Percentiles rank a stretch among this genome's conserved stretches.
Evolutionary conservation across 2,113 vertebrate genomes (phyloP).

Genomic region (Cynocephalus volans): DNA sequence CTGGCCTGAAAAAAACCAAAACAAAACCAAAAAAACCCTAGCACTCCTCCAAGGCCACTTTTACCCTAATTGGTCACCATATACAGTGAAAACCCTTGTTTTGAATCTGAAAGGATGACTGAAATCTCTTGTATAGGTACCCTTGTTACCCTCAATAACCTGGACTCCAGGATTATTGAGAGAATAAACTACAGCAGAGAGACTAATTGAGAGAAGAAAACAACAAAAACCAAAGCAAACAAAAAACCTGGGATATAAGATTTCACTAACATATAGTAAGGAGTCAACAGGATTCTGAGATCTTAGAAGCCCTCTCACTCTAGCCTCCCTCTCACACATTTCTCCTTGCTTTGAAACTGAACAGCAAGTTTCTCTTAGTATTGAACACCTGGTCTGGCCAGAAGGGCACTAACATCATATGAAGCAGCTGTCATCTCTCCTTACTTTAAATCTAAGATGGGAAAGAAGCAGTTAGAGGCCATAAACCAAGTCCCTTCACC

Average conservation of each 20-base stretch:
- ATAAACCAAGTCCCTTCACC: neutral
- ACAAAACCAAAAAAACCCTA: neutral
- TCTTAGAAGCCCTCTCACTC: neutral
- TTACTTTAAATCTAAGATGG: constrained; percentile 26
- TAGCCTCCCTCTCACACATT: neutral
- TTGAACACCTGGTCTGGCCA: constrained; percentile 33
- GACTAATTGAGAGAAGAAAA: constrained; percentile 1
- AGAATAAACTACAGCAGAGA: neutral
- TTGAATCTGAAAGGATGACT: neutral
- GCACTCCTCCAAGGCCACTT: neutral
- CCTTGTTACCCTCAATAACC: constrained; percentile 19
- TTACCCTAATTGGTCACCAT: neutral
- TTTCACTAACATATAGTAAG: neutral
- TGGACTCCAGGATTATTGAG: neutral
- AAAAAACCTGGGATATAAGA: constrained; percentile 11
- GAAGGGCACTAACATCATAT: neutral
- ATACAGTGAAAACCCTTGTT: neutral
- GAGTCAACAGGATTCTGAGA: constrained; percentile 13
- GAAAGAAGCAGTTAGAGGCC: neutral
- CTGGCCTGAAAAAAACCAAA: neutral
- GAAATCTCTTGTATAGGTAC: neutral
- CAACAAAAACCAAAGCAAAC: neutral
- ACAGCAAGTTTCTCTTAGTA: constrained; percentile 40
- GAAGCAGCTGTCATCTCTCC: neutral
- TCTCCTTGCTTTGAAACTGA: constrained; percentile 50